Percentiles rank a stretch among this genome's conserved stretches.
Evolutionary conservation across 2,797 vertebrate species (phyloP).

Genomic region (Eulemur rubriventer): DNA sequence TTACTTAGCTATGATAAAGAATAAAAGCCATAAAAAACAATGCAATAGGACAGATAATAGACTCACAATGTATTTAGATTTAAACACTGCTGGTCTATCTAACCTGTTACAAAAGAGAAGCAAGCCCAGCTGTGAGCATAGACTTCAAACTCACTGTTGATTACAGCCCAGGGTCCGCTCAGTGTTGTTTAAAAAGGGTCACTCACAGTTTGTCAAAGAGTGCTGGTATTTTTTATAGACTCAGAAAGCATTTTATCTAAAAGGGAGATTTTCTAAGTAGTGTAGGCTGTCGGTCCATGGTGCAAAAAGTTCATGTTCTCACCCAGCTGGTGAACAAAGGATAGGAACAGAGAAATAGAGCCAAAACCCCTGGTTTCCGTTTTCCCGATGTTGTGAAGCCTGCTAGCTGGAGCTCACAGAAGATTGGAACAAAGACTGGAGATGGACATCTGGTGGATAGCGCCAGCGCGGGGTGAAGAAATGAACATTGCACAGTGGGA

Average conservation of each 20-base stretch:
- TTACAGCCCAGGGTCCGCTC: not conserved
- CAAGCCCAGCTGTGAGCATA: not conserved
- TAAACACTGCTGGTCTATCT: constrained; percentile 65
- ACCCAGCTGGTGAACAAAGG: not conserved
- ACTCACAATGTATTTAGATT: constrained; percentile 29
- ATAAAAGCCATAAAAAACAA: constrained; percentile 65
- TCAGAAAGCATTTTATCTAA: not conserved
- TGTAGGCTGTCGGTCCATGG: not conserved
- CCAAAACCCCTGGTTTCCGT: not conserved
- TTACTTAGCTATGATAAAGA: constrained; percentile 67
- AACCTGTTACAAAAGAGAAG: constrained; percentile 41
- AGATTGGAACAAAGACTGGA: not conserved
- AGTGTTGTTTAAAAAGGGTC: constrained; percentile 19
- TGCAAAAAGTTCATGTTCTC: not conserved
- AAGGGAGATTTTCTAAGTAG: not conserved
- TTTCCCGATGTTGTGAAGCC: not conserved
- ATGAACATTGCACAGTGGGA: rapidly evolving
- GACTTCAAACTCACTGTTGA: not conserved
- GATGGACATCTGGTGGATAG: rapidly evolving
- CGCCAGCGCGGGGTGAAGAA: not conserved
- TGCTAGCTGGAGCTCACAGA: not conserved
- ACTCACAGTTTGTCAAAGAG: not conserved
- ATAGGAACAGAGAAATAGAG: not conserved
- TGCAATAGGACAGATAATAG: constrained; percentile 8
- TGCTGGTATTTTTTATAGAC: constrained; percentile 2